Conservation (phyloP, 2,888 invertebrate genomes). For the Hartigia nigra region DNA sequence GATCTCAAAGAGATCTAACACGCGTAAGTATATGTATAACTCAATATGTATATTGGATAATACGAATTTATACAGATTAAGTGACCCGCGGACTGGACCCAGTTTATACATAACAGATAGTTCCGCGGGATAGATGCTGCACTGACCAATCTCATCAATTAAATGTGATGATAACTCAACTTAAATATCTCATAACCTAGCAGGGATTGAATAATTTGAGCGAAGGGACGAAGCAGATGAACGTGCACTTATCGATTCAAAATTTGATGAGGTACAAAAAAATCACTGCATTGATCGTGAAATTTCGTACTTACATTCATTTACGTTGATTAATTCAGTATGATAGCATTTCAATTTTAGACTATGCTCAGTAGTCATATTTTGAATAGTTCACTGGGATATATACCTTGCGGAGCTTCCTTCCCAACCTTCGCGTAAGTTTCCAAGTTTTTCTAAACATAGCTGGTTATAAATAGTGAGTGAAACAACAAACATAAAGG, state of each 20-base stretch:
- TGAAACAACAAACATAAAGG: conserved; percentile 14
- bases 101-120: conserved; percentile 25
- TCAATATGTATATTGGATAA: conserved; percentile 1
- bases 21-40: not conserved
- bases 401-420: not conserved
- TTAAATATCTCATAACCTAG: not conserved
- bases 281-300: not conserved
- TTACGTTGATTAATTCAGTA: not conserved
- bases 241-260: not conserved
- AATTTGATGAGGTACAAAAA: not conserved
- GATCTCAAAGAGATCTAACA: not conserved
- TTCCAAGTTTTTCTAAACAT: conserved; percentile 29
- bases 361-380: not conserved
- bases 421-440: conserved; percentile 2
- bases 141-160: conserved; percentile 14
- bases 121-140: conserved; percentile 19
- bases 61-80: conserved; percentile 25
- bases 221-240: not conserved
- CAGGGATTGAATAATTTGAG: not conserved
- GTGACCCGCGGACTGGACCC: conserved; percentile 23
- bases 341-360: not conserved
- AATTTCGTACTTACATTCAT: not conserved
- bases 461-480: conserved; percentile 35
- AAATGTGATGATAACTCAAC: not conserved
- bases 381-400: not conserved